Base-by-base conservation (phyloP, 1,140 invertebrate genomes). In the Caerostris extrusa region DNA sequence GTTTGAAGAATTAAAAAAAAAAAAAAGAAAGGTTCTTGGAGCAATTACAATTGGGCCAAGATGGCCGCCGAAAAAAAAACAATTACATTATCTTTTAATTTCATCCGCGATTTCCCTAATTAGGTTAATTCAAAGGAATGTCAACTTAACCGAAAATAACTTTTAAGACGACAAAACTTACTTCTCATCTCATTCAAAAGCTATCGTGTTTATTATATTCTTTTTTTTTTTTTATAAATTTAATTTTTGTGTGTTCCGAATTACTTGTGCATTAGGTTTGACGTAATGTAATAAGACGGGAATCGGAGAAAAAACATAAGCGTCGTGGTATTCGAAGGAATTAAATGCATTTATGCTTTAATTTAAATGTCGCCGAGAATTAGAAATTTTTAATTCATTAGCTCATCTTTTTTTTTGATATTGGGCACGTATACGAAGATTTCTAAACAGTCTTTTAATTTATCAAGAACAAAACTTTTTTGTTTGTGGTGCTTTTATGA, bases 61-160 rank as follows among this genome's bases (percentile, higher is more conserved):
- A 67, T 60, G 61, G 60, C 34, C 19, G 50, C 61, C 34, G 77
- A 92, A 92, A 85, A 85, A n/a, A 85, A 81, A 92, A 64, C 58
- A 81, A 92, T 92, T 92, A 67, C 81, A 92, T 92, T 92, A 85
- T 85, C 90, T 92, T 92, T 85, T 92, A 92, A 92, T 92, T 92
- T 92, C 71, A 85, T 92, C 90, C 90, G 61, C 90, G 56, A 92
- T 92, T 92, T 85, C 58, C 81, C 81, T 91, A 92, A 92, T 92
- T 92, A 85, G 50, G 90, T 92, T 92, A 85, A 92, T 92, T 85
- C 77, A 34, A 61, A 82, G 71, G 64, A 91, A 82, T 82, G 90
- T 82, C 77, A 91, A 82, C 56, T 57, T 61, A 56, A 82, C 19
- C 57, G 67, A 90, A 90, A 90, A 34, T 90, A 34, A 71, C 55